Base-by-base conservation (phyloP, 2,797 vertebrate genomes). In the Onychomys leucogaster region DNA sequence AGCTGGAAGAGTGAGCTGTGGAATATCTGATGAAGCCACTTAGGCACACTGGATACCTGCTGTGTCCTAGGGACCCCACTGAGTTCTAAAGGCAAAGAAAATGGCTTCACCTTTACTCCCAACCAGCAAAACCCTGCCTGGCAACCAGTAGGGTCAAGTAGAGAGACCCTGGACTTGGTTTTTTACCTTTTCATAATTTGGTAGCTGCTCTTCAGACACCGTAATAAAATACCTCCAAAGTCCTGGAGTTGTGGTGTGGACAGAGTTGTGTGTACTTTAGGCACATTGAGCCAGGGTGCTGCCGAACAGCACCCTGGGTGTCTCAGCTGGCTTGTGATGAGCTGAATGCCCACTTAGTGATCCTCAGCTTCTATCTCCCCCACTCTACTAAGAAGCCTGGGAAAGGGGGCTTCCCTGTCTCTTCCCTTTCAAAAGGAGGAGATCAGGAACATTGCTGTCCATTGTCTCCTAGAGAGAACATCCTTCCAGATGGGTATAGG, bases 131-230 rank as follows among this genome's bases (percentile, higher is more conserved):
- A 25, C n/a, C 5, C 7, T 49, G 94, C 29, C 46, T 78, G n/a
- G 29, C 81, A 32, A 34, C 71, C 10, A 76, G 29, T 76, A n/a
- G 55, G 4, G 29, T 37, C 55, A 29, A 78, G 17, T 57, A 34
- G 63, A 77, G 93, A 63, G 77, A 69, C 23, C 29, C 63, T 46
- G 57, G 55, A 27, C 67, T 90, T 78, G 67, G 14, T 82, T 90
- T 90, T 71, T 59, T 86, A 75, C 86, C 67, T 25, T 69, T 91
- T 96, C 69, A 73, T 82, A 84, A 4, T 34, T 84, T 80, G n/a
- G 32, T 76, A 92, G 81, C 41, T 91, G 73, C 55, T 49, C 65
- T 89, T 81, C 19, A 34, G 46, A 69, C 69, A 43, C 49, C 16
- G 12, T 73, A 57, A 27, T 78, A 65, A 67, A 78, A 57, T 78